These are phyloP conservation scores for Tinamus major DNA, from an alignment of 2,797 vertebrate genomes.

Conservation along the genomic window DNA sequence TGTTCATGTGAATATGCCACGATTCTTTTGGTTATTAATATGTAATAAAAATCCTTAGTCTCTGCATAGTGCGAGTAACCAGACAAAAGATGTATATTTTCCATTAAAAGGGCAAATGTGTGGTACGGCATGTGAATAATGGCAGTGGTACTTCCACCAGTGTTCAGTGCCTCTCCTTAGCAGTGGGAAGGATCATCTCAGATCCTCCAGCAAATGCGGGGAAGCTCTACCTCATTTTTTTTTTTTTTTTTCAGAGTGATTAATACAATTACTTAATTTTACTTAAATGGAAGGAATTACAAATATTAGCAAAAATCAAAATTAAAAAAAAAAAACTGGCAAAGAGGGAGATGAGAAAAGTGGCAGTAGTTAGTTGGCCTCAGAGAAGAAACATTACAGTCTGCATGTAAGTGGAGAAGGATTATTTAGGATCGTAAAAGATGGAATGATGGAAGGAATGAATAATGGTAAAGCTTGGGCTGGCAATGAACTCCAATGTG, in stretches of 20 bases:
- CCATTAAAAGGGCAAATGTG: background rate
- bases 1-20: background rate
- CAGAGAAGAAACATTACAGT: background rate
- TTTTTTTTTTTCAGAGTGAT: background rate
- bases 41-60: background rate
- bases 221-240: background rate
- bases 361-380: background rate
- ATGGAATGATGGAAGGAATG: background rate
- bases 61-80: background rate
- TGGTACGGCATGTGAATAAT: rapidly evolving
- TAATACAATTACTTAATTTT: background rate
- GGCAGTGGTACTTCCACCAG: background rate
- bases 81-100: background rate
- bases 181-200: background rate
- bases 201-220: background rate
- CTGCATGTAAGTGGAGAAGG: background rate
- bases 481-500: background rate
- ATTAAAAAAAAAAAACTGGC: background rate
- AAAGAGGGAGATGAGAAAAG: background rate
- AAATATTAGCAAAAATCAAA: conserved; percentile 19
- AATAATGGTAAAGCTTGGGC: conserved; percentile 16
- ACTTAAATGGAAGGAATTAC: background rate
- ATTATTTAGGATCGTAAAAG: background rate
- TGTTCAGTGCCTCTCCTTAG: background rate
- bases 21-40: background rate